phyloP scores from a whole-genome alignment of 1,140 invertebrate genomes.

The Hylaeus anthracinus region DNA sequence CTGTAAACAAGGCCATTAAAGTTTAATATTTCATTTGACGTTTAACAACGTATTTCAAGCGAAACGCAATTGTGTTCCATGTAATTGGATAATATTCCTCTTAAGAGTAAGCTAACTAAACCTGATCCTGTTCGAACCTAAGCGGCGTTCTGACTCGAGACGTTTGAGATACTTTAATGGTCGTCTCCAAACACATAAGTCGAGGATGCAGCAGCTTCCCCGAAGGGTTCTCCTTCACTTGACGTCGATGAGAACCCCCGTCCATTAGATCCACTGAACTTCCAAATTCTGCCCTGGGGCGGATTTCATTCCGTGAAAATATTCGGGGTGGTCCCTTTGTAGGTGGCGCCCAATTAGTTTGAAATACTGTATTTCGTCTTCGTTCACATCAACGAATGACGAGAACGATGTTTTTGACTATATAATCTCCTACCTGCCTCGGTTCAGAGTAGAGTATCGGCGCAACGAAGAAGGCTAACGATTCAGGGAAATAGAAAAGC shows the following conservation, averaged over 20 bases:
- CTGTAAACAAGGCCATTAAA: too few relatives aligned
- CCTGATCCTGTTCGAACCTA: not conserved
- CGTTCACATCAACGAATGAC: not conserved
- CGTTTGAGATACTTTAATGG: not conserved
- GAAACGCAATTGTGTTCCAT: too few relatives aligned
- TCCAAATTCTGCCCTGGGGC: constrained; percentile 17
- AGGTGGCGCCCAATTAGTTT: not conserved
- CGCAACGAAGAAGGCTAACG: too few relatives aligned
- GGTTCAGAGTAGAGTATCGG: too few relatives aligned
- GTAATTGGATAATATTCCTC: too few relatives aligned
- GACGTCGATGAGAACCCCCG: constrained; percentile 28
- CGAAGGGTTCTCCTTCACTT: constrained; percentile 1
- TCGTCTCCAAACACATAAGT: not conserved
- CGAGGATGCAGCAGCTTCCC: not conserved
- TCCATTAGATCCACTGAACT: constrained; percentile 35
- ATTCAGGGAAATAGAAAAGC: too few relatives aligned
- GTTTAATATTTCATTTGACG: too few relatives aligned
- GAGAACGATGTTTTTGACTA: too few relatives aligned
- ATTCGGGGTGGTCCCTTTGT: constrained; percentile 44
- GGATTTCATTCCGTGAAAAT: constrained; percentile 32
- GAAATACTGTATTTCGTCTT: not conserved
- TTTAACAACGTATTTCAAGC: too few relatives aligned
- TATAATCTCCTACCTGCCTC: too few relatives aligned
- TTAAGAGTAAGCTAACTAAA: too few relatives aligned
- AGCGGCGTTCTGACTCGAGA: not conserved